These are phyloP conservation scores for Pseudochirops corinnae DNA, from an alignment of 2,797 vertebrate species.

Conservation along the genomic window DNA sequence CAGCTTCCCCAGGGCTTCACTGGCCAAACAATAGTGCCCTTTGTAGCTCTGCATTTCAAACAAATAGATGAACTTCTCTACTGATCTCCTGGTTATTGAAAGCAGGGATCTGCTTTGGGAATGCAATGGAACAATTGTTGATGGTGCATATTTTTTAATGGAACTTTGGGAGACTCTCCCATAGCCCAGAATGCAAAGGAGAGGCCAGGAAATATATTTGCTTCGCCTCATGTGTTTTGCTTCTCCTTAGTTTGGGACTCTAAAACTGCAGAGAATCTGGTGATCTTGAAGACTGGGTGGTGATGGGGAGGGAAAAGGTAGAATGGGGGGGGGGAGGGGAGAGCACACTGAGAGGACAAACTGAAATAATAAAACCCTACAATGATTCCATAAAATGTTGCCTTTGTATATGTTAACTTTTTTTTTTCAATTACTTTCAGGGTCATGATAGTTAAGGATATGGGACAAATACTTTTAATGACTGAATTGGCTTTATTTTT, in stretches of 20 bases:
- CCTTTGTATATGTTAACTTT: background rate
- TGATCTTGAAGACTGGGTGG: no score
- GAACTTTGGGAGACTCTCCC: background rate
- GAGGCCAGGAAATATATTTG: background rate
- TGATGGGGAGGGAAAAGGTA: no score
- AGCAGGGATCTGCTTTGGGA: background rate
- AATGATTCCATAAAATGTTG: constrained; percentile 4
- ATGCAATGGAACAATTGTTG: constrained; percentile 19
- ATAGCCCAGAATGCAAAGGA: background rate
- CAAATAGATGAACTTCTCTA: background rate
- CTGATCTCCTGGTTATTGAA: background rate
- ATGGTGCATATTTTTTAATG: background rate
- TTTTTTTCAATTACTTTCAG: background rate
- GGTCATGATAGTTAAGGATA: background rate
- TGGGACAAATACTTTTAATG: background rate
- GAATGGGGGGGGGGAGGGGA: no score
- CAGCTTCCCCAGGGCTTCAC: background rate
- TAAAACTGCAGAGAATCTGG: background rate
- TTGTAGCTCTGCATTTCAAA: background rate
- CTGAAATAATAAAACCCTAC: background rate
- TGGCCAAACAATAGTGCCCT: background rate
- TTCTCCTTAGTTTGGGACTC: background rate
- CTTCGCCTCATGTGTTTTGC: background rate
- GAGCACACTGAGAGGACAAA: background rate
- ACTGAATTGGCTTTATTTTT: background rate